A percentile compares a stretch with the other conserved stretches of the same genome.
These are phyloP conservation scores for Colinus virginianus DNA, from an alignment of 2,113 vertebrate genomes.

Conservation along the genomic window DNA sequence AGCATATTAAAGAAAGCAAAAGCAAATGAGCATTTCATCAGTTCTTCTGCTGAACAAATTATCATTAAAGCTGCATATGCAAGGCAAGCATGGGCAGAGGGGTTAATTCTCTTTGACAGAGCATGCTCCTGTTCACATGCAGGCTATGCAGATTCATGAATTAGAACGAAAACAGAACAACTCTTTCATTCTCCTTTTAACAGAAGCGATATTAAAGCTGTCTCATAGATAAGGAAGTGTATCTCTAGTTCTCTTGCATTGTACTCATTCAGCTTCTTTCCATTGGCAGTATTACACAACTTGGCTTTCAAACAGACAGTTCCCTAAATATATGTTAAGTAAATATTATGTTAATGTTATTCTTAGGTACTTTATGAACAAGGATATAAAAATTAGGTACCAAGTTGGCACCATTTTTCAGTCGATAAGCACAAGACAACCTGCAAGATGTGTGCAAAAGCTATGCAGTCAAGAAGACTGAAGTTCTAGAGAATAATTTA, in stretches of 20 bases:
- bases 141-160: conserved; percentile 28
- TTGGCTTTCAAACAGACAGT: neutral
- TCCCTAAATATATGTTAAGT: neutral
- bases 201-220: conserved; percentile 39
- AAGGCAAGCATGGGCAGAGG: conserved; percentile 28
- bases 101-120: conserved; percentile 83
- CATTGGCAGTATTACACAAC: neutral
- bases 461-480: neutral
- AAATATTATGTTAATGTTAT: neutral
- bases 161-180: conserved; percentile 28
- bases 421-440: neutral
- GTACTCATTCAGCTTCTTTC: neutral
- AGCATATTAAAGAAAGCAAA: conserved; percentile 48
- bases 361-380: neutral
- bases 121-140: conserved; percentile 86
- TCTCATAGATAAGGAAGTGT: conserved; percentile 18
- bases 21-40: conserved; percentile 21
- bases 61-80: conserved; percentile 5
- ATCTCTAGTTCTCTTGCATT: neutral
- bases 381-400: neutral
- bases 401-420: neutral
- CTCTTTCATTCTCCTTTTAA: conserved; percentile 43
- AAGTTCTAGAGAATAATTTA: neutral
- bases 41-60: neutral
- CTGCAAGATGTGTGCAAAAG: neutral